Conservation (phyloP, 53 echinoderm and acorn worm genomes). For the Temnopleurus reevesii region DNA sequence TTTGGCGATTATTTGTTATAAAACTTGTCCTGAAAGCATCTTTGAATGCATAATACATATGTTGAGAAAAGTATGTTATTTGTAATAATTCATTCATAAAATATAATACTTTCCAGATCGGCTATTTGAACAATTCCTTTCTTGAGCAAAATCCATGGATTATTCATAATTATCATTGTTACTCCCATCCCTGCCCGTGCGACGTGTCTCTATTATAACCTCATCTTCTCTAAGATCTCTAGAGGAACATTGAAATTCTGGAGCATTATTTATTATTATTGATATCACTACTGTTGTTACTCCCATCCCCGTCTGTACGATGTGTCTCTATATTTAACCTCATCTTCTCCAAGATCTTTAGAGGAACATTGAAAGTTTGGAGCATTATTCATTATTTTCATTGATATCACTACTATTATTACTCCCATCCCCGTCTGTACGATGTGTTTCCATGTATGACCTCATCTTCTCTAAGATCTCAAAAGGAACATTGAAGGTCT, state of each 20-base stretch:
- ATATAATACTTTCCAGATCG: too few species aligned
- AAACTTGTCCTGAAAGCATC: too few species aligned
- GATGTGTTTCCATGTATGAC: constrained; percentile 72
- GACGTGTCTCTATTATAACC: constrained; percentile 71
- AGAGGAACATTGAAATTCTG: constrained; percentile 76
- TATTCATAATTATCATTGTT: constrained; percentile 58
- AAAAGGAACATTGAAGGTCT: constrained; percentile 72
- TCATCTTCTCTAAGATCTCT: constrained; percentile 74
- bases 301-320: constrained; percentile 65
- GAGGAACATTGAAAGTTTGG: constrained; percentile 70
- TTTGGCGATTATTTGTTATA: too few species aligned
- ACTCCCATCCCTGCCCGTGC: constrained; percentile 68
- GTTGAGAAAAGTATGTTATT: too few species aligned
- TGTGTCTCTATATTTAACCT: constrained; percentile 68
- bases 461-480: constrained; percentile 76
- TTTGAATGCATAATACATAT: too few species aligned
- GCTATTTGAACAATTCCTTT: too few species aligned
- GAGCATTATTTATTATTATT: constrained; percentile 55
- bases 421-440: constrained; percentile 69
- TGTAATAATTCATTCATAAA: too few species aligned
- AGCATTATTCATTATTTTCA: too few species aligned
- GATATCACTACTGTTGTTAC: constrained; percentile 45
- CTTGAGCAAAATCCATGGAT: too few species aligned
- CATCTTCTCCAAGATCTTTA: constrained; percentile 70
- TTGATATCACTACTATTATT: constrained; percentile 62